phyloP scores from a whole-genome alignment of 1,140 invertebrate species.

The Drosophila takahashii region DNA sequence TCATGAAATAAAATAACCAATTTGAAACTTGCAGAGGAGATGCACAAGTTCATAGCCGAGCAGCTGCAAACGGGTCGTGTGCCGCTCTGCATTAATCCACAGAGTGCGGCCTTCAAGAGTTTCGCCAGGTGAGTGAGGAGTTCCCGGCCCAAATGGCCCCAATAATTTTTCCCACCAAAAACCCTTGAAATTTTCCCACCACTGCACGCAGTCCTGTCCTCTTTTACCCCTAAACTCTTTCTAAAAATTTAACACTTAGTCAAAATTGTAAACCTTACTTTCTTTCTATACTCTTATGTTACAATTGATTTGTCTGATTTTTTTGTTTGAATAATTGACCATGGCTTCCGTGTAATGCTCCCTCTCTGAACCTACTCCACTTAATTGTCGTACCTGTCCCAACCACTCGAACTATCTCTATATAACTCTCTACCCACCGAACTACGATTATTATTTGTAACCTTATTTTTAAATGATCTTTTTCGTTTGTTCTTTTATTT shows the following conservation, averaged over 20 bases:
- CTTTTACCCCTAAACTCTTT: constrained; percentile 6
- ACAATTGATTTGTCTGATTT: constrained; percentile 7
- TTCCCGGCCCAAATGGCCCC: constrained; percentile 3
- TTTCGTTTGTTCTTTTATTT: constrained; percentile 60
- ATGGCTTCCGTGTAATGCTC: constrained; percentile 45
- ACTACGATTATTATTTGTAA: constrained; percentile 51
- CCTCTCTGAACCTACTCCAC: constrained; percentile 8
- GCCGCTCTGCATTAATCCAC: constrained; percentile 99
- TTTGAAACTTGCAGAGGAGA: constrained; percentile 91
- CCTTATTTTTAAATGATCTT: constrained; percentile 57
- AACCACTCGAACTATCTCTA: constrained; percentile 11
- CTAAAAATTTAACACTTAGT: constrained; percentile 32
- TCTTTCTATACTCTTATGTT: not conserved
- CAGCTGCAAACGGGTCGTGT: constrained; percentile 97
- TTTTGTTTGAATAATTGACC: constrained; percentile 42
- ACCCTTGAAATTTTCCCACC: constrained; percentile 1
- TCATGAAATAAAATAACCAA: not conserved
- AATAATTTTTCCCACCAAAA: constrained; percentile 14
- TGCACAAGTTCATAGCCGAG: constrained; percentile 99
- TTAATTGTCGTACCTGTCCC: constrained; percentile 18
- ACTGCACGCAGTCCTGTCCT: constrained; percentile 29
- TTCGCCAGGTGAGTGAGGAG: constrained; percentile 97
- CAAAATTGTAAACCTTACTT: constrained; percentile 29
- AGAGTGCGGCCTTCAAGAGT: constrained; percentile 99
- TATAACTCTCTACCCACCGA: constrained; percentile 14